A percentile compares a stretch with the other conserved stretches of the same genome.
Conservation (phyloP, 2,113 vertebrate species). For the Pedetes capensis region DNA sequence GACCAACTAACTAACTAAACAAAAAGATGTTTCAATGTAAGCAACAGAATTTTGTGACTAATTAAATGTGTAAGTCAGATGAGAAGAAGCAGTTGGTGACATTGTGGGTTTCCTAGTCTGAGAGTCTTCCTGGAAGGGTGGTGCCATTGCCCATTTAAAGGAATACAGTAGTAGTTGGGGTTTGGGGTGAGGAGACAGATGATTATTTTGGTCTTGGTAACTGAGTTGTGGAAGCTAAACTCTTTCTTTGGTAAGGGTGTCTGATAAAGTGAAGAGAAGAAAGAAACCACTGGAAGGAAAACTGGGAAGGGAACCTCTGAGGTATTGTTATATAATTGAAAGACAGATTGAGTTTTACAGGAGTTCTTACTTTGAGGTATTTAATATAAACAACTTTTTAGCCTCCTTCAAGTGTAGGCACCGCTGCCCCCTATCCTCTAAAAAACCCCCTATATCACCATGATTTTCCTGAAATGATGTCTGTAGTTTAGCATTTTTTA, state of each 20-base stretch:
- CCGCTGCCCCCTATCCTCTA: neutral
- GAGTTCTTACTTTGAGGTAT: neutral
- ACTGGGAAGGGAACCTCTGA: neutral
- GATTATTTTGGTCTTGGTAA: constrained; percentile 17
- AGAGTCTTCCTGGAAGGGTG: neutral
- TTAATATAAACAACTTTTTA: constrained; percentile 21
- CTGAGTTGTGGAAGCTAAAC: neutral
- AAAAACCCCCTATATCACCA: neutral
- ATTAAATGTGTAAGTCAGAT: neutral
- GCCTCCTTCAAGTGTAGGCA: neutral
- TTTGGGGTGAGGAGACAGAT: neutral
- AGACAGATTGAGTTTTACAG: neutral
- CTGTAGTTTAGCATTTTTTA: constrained; percentile 38
- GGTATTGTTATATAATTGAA: constrained; percentile 9
- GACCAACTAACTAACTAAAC: no score
- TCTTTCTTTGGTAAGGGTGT: neutral
- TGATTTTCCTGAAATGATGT: constrained; percentile 44
- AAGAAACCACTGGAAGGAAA: neutral
- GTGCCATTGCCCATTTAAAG: neutral
- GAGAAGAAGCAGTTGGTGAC: neutral
- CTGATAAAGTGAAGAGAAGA: neutral
- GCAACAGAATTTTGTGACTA: neutral
- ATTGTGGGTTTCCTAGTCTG: neutral
- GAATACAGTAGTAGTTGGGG: neutral
- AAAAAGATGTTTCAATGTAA: neutral